A percentile compares a stretch with the other conserved stretches of the same genome.
Conservation (phyloP, 2,888 invertebrate species). For the Cerceris rybyensis region DNA sequence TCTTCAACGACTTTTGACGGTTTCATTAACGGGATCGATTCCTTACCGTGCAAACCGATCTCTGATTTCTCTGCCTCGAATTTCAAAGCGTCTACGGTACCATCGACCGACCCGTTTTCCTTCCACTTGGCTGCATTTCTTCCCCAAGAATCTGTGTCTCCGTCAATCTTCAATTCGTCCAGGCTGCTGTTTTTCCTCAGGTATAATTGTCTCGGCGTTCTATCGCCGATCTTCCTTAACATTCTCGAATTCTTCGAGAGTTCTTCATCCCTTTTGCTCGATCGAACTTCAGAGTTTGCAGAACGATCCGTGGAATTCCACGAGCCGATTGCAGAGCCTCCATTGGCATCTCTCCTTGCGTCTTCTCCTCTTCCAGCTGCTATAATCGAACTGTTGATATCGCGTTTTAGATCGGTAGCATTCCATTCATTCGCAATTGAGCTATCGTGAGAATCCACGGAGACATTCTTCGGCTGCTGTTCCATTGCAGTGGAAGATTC, state of each 20-base stretch:
- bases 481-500: too few relatives aligned
- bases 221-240: background rate
- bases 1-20: background rate
- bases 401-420: slow-evolving; percentile 25
- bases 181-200: too few relatives aligned
- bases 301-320: slow-evolving; percentile 21
- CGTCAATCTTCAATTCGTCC: too few relatives aligned
- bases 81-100: too few relatives aligned
- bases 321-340: slow-evolving; percentile 12
- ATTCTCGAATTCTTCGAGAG: slow-evolving; percentile 5
- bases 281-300: slow-evolving; percentile 1
- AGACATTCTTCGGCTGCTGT: slow-evolving; percentile 4
- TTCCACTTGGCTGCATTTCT: too few relatives aligned
- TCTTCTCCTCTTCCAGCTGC: background rate
- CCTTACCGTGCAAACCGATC: background rate
- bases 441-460: slow-evolving; percentile 11
- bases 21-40: slow-evolving; percentile 20
- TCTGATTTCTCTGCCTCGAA: too few relatives aligned
- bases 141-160: too few relatives aligned
- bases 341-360: slow-evolving; percentile 1
- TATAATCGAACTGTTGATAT: slow-evolving; percentile 20
- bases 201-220: background rate
- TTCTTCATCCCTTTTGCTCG: background rate
- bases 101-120: too few relatives aligned
- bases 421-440: slow-evolving; percentile 27